Percentiles rank a stretch among this genome's conserved stretches.
These are phyloP conservation scores for Rambutsinella grinnellia DNA, from an alignment of 2,888 invertebrate species.

Conservation along the genomic window DNA sequence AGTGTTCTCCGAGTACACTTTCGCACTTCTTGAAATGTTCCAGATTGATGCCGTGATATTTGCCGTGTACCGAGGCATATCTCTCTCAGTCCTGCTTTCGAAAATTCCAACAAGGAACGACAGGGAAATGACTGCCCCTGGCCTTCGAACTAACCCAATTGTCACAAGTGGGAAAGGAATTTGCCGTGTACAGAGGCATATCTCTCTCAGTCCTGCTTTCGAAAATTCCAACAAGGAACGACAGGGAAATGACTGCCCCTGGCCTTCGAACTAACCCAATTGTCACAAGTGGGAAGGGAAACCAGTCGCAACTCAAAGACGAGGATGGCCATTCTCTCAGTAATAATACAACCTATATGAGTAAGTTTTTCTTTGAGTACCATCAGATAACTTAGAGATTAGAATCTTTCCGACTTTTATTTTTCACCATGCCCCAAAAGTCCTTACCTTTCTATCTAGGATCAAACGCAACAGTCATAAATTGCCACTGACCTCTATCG, in stretches of 20 bases:
- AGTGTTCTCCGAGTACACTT: too few relatives aligned
- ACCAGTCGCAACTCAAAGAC: slow-evolving; percentile 11
- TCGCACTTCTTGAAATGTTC: too few relatives aligned
- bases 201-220: slow-evolving; percentile 23
- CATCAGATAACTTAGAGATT: too few relatives aligned
- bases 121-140: slow-evolving; percentile 27
- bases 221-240: slow-evolving; percentile 40
- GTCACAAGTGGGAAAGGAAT: slow-evolving; percentile 7
- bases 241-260: slow-evolving; percentile 29
- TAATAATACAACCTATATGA: slow-evolving; percentile 17
- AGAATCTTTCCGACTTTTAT: too few relatives aligned
- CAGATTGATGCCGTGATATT: slow-evolving; percentile 43
- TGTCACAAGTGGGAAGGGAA: not conserved
- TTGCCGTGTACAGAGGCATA: slow-evolving; percentile 34
- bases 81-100: slow-evolving; percentile 21
- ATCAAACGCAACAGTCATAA: too few relatives aligned
- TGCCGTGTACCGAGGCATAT: slow-evolving; percentile 31
- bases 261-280: slow-evolving; percentile 19
- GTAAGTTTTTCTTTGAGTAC: too few relatives aligned
- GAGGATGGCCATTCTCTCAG: slow-evolving; percentile 21
- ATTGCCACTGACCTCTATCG: too few relatives aligned
- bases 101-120: slow-evolving; percentile 44
- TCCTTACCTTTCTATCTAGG: too few relatives aligned
- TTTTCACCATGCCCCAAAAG: too few relatives aligned
- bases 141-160: slow-evolving; percentile 16